Evolutionary conservation across 1,140 invertebrate species (phyloP).

Genomic region (Phocides pigmalion): DNA sequence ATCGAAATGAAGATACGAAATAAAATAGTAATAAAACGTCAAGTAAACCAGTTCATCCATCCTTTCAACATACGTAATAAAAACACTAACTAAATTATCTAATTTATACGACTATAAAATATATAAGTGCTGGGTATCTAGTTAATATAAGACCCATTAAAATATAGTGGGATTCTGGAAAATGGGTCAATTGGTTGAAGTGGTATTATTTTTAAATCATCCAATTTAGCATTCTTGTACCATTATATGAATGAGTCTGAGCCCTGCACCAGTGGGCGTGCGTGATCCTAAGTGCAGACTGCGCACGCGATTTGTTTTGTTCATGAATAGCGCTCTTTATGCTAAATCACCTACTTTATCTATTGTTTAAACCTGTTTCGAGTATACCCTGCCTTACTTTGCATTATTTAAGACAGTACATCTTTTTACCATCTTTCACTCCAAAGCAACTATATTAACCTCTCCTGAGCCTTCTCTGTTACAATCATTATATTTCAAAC

Average conservation of each 20-base stretch:
- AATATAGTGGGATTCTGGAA: too few relatives aligned
- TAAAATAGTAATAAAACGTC: too few relatives aligned
- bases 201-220: too few relatives aligned
- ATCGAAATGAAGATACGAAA: conserved; percentile 9
- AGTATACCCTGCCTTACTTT: background rate
- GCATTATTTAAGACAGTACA: conserved; percentile 1
- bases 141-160: too few relatives aligned
- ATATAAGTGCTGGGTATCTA: too few relatives aligned
- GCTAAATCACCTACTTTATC: conserved; percentile 24
- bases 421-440: conserved; percentile 2
- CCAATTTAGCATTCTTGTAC: conserved; percentile 44
- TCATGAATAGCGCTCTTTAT: conserved; percentile 27
- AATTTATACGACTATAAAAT: too few relatives aligned
- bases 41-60: too few relatives aligned
- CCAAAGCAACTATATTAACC: conserved; percentile 13
- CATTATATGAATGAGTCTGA: conserved; percentile 58
- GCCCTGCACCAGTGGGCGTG: conserved; percentile 44
- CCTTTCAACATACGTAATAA: too few relatives aligned
- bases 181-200: too few relatives aligned
- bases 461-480: background rate
- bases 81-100: too few relatives aligned
- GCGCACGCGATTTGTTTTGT: conserved; percentile 56
- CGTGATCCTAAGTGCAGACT: conserved; percentile 52
- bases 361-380: conserved; percentile 24
- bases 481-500: conserved; percentile 24